Evolutionary conservation across 1,140 invertebrate genomes (phyloP).

Genomic region (Zaprionus nigranus): DNA sequence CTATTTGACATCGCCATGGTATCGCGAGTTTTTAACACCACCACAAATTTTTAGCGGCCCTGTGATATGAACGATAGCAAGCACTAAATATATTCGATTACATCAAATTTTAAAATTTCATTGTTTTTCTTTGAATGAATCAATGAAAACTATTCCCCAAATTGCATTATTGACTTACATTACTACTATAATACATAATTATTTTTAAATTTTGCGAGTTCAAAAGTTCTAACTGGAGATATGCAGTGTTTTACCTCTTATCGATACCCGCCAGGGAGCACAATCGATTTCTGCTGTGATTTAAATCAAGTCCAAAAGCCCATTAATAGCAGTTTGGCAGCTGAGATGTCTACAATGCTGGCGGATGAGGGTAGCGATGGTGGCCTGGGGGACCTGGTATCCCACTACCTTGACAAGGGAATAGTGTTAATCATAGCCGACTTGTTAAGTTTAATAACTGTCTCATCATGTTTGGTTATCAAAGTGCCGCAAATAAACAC

Average conservation of each 20-base stretch:
- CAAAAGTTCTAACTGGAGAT: background rate
- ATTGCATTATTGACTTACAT: background rate
- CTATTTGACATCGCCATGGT: background rate
- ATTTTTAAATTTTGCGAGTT: background rate
- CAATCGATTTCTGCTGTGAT: slow-evolving; percentile 33
- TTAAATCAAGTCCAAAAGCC: slow-evolving; percentile 31
- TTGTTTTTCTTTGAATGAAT: background rate
- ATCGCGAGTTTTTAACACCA: slow-evolving; percentile 6
- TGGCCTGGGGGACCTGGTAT: slow-evolving; percentile 45
- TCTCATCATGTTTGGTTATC: slow-evolving; percentile 87
- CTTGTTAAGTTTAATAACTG: slow-evolving; percentile 87
- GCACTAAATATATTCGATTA: slow-evolving; percentile 5
- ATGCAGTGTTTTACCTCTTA: background rate
- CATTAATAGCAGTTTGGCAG: slow-evolving; percentile 38
- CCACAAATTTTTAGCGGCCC: background rate
- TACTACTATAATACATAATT: background rate
- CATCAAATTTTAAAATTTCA: background rate
- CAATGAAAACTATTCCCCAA: background rate
- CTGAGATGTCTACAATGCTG: slow-evolving; percentile 26
- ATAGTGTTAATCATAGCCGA: slow-evolving; percentile 85
- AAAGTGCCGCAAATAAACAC: slow-evolving; percentile 89
- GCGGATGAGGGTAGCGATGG: slow-evolving; percentile 8
- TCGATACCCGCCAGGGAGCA: slow-evolving; percentile 13
- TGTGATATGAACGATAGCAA: background rate
- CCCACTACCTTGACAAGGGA: slow-evolving; percentile 72